These are phyloP conservation scores for Pristionchus mayeri DNA, from an alignment of 2,888 invertebrate genomes.

Conservation along the genomic window DNA sequence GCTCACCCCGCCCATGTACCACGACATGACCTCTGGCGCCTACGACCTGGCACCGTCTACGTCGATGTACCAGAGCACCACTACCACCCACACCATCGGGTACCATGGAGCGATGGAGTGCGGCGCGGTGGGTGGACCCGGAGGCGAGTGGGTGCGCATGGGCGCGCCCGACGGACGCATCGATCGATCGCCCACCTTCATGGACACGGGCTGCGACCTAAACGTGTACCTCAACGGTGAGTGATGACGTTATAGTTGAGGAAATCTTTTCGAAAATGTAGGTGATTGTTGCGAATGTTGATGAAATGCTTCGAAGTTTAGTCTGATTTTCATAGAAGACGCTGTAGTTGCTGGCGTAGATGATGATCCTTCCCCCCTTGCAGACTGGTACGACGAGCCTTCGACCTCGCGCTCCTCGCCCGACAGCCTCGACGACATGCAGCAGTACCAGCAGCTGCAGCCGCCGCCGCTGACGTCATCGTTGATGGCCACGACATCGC, in stretches of 20 bases:
- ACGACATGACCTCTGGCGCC: neutral
- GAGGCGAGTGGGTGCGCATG: slow-evolving; percentile 11
- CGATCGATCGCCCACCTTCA: slow-evolving; percentile 43
- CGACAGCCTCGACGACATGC: too few species aligned
- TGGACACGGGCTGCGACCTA: slow-evolving; percentile 32
- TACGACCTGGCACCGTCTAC: neutral
- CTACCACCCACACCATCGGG: neutral
- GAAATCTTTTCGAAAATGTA: neutral
- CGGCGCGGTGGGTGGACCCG: neutral
- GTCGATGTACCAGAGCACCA: neutral
- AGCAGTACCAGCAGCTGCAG: neutral
- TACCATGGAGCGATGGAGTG: too few species aligned
- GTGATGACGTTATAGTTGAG: neutral
- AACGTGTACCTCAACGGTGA: slow-evolving; percentile 36
- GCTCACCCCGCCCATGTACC: neutral
- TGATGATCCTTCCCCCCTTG: neutral
- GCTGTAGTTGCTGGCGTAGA: too few species aligned
- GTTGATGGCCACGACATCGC: neutral
- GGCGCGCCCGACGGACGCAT: slow-evolving; percentile 11
- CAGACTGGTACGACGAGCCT: slow-evolving; percentile 41
- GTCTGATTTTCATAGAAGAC: too few species aligned
- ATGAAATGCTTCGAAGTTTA: slow-evolving; percentile 16
- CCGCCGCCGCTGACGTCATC: neutral
- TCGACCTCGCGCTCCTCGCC: slow-evolving; percentile 30
- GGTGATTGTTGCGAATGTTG: neutral